Conservation (phyloP, 2,797 vertebrate species). For the Galaxias olidus region DNA sequence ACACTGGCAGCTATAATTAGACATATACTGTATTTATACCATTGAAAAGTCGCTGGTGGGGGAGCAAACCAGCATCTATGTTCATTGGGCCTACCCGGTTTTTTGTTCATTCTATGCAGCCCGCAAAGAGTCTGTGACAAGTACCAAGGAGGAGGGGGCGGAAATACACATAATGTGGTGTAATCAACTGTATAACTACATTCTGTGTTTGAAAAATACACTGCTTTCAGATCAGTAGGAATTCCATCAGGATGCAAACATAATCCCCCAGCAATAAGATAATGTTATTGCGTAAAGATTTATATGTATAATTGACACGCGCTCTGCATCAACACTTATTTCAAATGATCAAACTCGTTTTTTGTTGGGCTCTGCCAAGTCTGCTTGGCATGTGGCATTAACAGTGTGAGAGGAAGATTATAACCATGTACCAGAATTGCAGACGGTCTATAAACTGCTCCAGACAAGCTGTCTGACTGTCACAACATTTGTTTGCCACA, state of each 20-base stretch:
- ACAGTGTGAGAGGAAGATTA: slow-evolving; percentile 42
- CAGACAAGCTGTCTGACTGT: slow-evolving; percentile 76
- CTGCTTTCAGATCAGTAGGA: not conserved
- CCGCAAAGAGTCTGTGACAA: slow-evolving; percentile 44
- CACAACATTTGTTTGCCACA: slow-evolving; percentile 83
- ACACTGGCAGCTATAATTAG: slow-evolving; percentile 93
- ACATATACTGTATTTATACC: slow-evolving; percentile 81
- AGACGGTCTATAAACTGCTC: slow-evolving; percentile 70
- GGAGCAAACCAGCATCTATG: slow-evolving; percentile 82
- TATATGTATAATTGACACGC: no score
- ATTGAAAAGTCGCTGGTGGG: slow-evolving; percentile 85
- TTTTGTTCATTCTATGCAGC: slow-evolving; percentile 51
- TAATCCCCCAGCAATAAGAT: no score
- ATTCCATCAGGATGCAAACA: no score
- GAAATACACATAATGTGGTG: slow-evolving; percentile 47
- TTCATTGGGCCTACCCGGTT: slow-evolving; percentile 69
- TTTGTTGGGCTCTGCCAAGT: not conserved
- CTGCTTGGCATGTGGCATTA: slow-evolving; percentile 15
- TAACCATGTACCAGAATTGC: slow-evolving; percentile 55
- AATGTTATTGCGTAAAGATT: no score
- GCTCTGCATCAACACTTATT: no score
- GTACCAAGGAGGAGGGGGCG: slow-evolving; percentile 65
- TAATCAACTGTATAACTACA: not conserved
- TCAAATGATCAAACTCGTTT: no score
- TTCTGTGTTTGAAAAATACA: not conserved